Conservation (phyloP, 2,797 vertebrate genomes). For the Peromyscus attwateri region DNA sequence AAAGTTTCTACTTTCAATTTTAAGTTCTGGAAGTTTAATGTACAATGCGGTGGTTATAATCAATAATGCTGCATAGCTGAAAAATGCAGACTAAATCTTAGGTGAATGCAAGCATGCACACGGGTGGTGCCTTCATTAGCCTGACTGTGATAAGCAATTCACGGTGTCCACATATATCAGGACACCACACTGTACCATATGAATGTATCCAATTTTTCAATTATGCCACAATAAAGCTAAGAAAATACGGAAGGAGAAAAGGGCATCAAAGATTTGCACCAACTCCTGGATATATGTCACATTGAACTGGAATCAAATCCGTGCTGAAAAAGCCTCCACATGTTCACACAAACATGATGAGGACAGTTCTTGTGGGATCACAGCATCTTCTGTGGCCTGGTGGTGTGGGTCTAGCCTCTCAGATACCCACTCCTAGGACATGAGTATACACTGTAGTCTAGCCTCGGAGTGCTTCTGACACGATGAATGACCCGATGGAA, state of each 20-base stretch:
- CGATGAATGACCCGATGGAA: not conserved
- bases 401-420: not conserved
- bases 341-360: not conserved
- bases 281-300: not conserved
- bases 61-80: not conserved
- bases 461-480: not conserved
- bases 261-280: not conserved
- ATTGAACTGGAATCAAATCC: not conserved
- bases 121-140: not conserved
- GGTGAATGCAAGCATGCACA: not conserved
- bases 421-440: fast-evolving
- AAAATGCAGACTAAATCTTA: not conserved
- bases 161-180: not conserved
- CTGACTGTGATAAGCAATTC: not conserved
- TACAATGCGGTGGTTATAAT: not conserved
- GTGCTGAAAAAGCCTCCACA: not conserved
- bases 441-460: not conserved
- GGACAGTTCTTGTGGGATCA: not conserved
- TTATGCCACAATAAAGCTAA: not conserved
- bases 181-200: not conserved
- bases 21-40: not conserved
- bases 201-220: not conserved
- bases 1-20: not conserved
- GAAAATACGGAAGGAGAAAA: not conserved
- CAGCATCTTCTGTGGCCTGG: no score